Evolutionary conservation across 2,113 vertebrate genomes (phyloP).

Genomic region (Ctenomys sociabilis): DNA sequence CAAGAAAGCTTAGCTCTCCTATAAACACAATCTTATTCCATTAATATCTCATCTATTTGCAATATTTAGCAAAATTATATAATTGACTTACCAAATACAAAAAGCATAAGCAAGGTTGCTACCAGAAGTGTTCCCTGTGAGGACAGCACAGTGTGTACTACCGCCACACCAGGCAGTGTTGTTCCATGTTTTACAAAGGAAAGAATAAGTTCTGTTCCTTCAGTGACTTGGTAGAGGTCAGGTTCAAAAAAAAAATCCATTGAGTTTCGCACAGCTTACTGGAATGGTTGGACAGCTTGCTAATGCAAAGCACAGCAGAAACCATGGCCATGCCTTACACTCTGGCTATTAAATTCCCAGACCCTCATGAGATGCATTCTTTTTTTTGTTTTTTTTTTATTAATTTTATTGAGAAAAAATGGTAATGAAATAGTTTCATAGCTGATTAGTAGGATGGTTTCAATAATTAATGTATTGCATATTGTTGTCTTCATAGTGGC

Average conservation of each 20-base stretch:
- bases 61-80: conserved; percentile 25
- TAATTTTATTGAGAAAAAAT: too few species aligned
- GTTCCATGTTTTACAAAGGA: background rate
- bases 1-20: conserved; percentile 41
- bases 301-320: background rate
- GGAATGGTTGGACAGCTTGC: background rate
- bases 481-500: too few species aligned
- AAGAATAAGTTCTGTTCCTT: background rate
- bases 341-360: background rate
- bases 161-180: too few species aligned
- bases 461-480: too few species aligned
- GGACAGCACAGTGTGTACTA: background rate
- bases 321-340: background rate
- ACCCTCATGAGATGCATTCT: rapidly evolving
- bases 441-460: too few species aligned
- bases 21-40: conserved; percentile 5
- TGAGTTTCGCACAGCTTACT: background rate
- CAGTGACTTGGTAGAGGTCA: background rate
- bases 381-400: too few species aligned
- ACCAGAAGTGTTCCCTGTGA: background rate
- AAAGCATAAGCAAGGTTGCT: background rate
- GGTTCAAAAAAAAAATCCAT: background rate
- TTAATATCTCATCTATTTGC: background rate
- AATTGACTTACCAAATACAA: conserved; percentile 56
- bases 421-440: too few species aligned